A percentile compares a stretch with the other conserved stretches of the same genome.
Conservation (phyloP, 2,113 vertebrate species). For the Toxostoma redivivum region DNA sequence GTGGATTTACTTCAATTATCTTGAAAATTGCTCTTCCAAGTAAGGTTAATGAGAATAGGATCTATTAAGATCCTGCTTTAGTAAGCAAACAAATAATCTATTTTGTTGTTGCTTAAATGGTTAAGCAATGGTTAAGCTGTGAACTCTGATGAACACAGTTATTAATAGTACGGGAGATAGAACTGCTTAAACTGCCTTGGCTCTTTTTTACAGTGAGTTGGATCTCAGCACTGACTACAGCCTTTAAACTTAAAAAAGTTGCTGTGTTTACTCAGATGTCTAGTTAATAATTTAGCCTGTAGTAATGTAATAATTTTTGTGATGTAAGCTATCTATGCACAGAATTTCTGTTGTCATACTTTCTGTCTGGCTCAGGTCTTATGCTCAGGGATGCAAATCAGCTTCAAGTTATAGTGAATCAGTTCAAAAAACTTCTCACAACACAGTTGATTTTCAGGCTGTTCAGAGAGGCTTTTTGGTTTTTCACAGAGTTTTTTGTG, state of each 20-base stretch:
- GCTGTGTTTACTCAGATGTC: neutral
- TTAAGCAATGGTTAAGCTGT: neutral
- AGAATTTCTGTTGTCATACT: neutral
- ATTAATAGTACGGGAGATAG: neutral
- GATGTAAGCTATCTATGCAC: neutral
- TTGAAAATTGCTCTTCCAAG: neutral
- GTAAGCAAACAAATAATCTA: neutral
- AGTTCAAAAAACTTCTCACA: neutral
- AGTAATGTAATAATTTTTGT: neutral
- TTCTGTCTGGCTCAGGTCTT: neutral
- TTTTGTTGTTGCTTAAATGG: neutral
- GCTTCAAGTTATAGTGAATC: neutral
- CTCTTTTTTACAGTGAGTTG: neutral
- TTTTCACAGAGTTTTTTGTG: neutral
- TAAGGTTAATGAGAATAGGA: neutral
- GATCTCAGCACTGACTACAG: neutral
- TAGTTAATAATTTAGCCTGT: neutral
- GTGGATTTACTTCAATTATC: neutral
- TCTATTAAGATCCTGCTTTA: neutral
- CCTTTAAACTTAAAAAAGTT: neutral
- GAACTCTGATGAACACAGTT: neutral
- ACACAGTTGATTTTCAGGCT: neutral
- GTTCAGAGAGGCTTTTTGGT: rapidly evolving
- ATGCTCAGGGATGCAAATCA: neutral
- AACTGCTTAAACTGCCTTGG: neutral